A percentile compares a stretch with the other conserved stretches of the same genome.
These are phyloP conservation scores for Gephyroberyx darwinii DNA, from an alignment of 2,797 vertebrate genomes.

Conservation along the genomic window DNA sequence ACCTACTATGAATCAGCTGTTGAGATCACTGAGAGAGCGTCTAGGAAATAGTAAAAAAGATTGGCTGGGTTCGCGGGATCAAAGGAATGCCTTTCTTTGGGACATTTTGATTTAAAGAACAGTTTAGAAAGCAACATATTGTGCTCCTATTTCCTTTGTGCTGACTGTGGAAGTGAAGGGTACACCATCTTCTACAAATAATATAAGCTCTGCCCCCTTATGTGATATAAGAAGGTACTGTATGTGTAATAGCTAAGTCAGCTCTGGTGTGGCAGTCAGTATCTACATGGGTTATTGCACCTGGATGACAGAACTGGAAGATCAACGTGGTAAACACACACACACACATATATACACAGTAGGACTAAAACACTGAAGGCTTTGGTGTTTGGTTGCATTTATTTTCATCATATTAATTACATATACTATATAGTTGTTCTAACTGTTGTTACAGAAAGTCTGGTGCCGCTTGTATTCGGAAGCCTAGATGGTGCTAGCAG, in stretches of 20 bases:
- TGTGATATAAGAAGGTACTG: background rate
- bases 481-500: slow-evolving; percentile 54
- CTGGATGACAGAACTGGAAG: background rate
- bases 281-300: background rate
- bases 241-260: slow-evolving; percentile 8
- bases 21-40: slow-evolving; percentile 45
- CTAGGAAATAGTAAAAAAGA: slow-evolving; percentile 22
- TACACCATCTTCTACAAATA: slow-evolving; percentile 15
- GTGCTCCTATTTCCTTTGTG: background rate
- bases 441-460: slow-evolving; percentile 32
- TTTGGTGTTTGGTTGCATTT: too few species aligned
- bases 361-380: too few species aligned
- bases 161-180: slow-evolving; percentile 8
- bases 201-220: background rate
- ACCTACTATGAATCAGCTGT: slow-evolving; percentile 63
- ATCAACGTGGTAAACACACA: background rate
- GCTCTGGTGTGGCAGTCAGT: slow-evolving; percentile 20
- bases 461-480: slow-evolving; percentile 53
- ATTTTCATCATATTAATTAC: background rate
- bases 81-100: slow-evolving; percentile 44
- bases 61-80: slow-evolving; percentile 38
- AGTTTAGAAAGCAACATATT: slow-evolving; percentile 21
- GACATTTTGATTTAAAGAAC: slow-evolving; percentile 39
- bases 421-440: background rate
- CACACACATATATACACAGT: background rate